Evolutionary conservation across 2,113 vertebrate genomes (phyloP).

Genomic region (Bettongia penicillata): DNA sequence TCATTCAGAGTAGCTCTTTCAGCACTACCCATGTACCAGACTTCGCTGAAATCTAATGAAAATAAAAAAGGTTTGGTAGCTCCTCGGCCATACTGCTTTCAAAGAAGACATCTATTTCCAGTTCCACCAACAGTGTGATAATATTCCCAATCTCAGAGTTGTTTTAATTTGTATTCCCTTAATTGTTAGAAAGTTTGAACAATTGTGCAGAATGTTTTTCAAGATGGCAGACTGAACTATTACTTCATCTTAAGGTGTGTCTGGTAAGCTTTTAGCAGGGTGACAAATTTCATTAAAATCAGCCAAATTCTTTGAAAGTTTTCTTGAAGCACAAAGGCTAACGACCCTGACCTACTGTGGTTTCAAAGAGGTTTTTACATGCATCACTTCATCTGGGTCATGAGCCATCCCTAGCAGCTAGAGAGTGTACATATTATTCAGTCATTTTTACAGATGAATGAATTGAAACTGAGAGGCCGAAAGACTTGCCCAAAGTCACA

Average conservation of each 20-base stretch:
- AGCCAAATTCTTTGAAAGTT: not conserved
- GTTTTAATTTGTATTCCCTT: not conserved
- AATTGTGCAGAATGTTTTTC: not conserved
- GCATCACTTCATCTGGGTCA: not conserved
- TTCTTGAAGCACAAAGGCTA: not conserved
- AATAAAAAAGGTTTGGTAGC: not conserved
- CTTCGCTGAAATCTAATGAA: slow-evolving; percentile 17
- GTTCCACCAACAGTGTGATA: not conserved
- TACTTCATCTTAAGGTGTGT: not conserved
- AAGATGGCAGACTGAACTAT: not conserved
- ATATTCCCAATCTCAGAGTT: not conserved
- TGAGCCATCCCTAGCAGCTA: not conserved
- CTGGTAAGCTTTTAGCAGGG: not conserved
- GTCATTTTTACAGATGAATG: not conserved
- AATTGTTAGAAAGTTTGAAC: not conserved
- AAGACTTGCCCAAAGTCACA: not conserved
- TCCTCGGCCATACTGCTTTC: too few relatives aligned
- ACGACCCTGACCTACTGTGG: not conserved
- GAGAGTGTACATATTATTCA: not conserved
- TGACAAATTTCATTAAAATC: not conserved
- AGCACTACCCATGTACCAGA: not conserved
- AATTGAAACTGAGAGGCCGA: not conserved
- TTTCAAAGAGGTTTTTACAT: not conserved
- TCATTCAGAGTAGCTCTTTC: not conserved
- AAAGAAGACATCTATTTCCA: not conserved